Conservation (phyloP, 64 coral and sea anemone species). For the Acropora yongei region DNA sequence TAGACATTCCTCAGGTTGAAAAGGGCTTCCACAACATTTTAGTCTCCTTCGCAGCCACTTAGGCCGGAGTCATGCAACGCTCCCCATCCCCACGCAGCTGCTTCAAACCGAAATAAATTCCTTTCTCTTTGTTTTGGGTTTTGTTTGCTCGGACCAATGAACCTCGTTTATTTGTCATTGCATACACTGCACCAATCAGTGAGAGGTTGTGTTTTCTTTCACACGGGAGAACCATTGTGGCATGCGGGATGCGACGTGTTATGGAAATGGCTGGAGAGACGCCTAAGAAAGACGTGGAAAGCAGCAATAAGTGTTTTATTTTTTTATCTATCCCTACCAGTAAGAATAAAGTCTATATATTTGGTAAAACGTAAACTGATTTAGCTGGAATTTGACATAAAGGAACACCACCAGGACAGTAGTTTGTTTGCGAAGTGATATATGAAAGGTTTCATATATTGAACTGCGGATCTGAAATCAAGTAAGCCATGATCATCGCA, state of each 20-base stretch:
- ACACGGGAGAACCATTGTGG: not conserved
- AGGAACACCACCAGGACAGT: not conserved
- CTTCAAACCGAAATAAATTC: too few relatives aligned
- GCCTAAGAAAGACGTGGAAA: conserved; percentile 1
- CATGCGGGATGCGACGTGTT: not conserved
- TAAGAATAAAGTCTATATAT: too few relatives aligned
- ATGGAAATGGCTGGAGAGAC: conserved; percentile 18
- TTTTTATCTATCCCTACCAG: too few relatives aligned
- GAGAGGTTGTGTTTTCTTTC: too few relatives aligned
- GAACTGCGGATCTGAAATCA: too few relatives aligned
- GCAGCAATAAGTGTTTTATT: too few relatives aligned
- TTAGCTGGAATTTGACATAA: conserved; percentile 13
- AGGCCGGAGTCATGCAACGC: too few relatives aligned
- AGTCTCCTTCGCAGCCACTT: not conserved
- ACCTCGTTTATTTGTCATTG: not conserved
- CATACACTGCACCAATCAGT: not conserved
- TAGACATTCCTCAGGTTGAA: conserved; percentile 31
- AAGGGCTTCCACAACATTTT: conserved; percentile 41
- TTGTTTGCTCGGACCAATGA: conserved; percentile 1
- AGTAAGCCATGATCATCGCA: too few relatives aligned
- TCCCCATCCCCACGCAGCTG: too few relatives aligned
- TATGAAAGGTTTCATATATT: too few relatives aligned
- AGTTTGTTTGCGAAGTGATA: not conserved
- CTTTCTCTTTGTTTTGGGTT: not conserved
- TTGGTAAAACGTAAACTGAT: too few relatives aligned